phyloP scores from a whole-genome alignment of 2,888 invertebrate genomes.

The Harmothoe impar region DNA sequence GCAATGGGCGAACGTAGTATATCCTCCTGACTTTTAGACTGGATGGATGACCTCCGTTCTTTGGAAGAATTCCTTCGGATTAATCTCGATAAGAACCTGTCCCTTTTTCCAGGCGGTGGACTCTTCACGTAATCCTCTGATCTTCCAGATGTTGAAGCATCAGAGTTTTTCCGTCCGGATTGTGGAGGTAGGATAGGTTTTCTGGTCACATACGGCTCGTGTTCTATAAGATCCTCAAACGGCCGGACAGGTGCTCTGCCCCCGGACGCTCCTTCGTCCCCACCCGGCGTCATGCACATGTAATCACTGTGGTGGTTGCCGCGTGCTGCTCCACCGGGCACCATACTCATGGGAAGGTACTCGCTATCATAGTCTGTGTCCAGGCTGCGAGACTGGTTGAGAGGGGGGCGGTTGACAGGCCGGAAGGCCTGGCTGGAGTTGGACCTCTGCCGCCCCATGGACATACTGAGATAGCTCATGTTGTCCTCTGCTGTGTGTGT shows the following conservation, averaged over 20 bases:
- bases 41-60: conserved; percentile 53
- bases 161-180: background rate
- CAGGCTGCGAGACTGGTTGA: conserved; percentile 65
- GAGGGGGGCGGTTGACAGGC: conserved; percentile 35
- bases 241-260: conserved; percentile 56
- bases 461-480: conserved; percentile 13
- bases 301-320: conserved; percentile 60
- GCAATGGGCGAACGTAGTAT: conserved; percentile 48
- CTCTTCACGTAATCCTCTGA: conserved; percentile 50
- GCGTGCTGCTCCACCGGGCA: background rate
- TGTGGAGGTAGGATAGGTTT: background rate
- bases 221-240: conserved; percentile 68
- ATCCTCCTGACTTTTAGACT: conserved; percentile 60
- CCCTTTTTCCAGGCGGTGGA: conserved; percentile 45
- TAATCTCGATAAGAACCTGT: conserved; percentile 64
- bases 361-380: conserved; percentile 64
- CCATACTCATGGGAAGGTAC: conserved; percentile 50
- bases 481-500: conserved; percentile 41
- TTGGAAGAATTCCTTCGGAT: conserved; percentile 67
- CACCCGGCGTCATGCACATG: conserved; percentile 61
- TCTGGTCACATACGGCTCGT: conserved; percentile 43
- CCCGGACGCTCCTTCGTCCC: conserved; percentile 21
- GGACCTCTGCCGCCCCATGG: conserved; percentile 47
- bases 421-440: conserved; percentile 51
- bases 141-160: background rate